Base-by-base conservation (phyloP, 2,888 invertebrate species). In the Habrosyne pyritoides region DNA sequence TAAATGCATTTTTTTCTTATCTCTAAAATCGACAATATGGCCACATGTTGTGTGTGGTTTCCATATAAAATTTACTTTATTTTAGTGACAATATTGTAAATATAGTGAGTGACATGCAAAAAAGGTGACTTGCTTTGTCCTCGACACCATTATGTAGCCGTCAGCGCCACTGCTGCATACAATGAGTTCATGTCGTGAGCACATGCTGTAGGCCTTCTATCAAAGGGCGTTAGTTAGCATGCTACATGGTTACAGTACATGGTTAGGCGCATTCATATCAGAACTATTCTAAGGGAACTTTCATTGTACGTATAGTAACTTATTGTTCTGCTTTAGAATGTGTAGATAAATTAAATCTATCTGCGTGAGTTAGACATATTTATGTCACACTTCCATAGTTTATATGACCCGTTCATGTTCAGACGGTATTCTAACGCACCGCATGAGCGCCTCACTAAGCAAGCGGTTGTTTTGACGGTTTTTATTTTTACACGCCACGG, bases 141-240 rank as follows among this genome's bases (percentile, higher is more conserved):
- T 42, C 42, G 42, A 42, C 42, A 42, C 42, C 8, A 42, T 18
- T 42, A 42, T 8, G 42, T 42, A 18, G 47, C 53, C 22, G 26
- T 53, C 53, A 52, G 18, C 46, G 5, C 12, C 46, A 28, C 28
- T 18, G 6, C 18, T 42, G 42, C 42, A 42, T 18, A 42, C 42
- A 42, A 42, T 2, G 14, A 42, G 42, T 18, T 6, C 14, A 18
- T 14, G 42, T 42, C 42, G 18, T 42, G 42, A 18, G n/a, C n/a
- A 42, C 42, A 42, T 42, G 18, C 6, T 33, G 8, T 18, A n/a
- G 42, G 42, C 42, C n/a, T 42, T 18, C 8, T 8, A 18, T 18
- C 18, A 7, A 42, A 42, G 10, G 14, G 18, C 18, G n/a, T 14
- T 42, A 18, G 42, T 18, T 42, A 18, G 14, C 18, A 42, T 42